These are phyloP conservation scores for Leucoraja ocellata DNA, from an alignment of 2,797 vertebrate genomes.

Conservation along the genomic window DNA sequence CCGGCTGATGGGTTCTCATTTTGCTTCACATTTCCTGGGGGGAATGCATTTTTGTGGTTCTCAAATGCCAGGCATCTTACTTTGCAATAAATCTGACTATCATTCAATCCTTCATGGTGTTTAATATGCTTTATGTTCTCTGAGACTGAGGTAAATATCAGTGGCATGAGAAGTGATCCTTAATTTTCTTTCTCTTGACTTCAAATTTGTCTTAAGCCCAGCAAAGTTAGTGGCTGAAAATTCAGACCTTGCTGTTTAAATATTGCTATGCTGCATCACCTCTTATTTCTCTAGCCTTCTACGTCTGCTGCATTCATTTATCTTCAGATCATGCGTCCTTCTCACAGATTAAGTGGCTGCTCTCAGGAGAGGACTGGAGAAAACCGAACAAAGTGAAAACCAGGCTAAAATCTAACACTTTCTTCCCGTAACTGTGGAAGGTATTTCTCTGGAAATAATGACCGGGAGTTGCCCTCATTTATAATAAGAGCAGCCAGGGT, in stretches of 20 bases:
- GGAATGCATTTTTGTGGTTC: conserved; percentile 3
- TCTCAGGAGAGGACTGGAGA: not conserved
- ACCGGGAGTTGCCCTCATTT: not conserved
- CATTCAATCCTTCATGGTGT: conserved; percentile 22
- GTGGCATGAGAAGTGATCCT: conserved; percentile 19
- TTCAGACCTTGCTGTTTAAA: not conserved
- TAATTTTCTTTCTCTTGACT: conserved; percentile 18
- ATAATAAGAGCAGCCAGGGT: not conserved
- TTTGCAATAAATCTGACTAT: conserved; percentile 2
- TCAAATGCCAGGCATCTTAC: not conserved
- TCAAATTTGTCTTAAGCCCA: not conserved
- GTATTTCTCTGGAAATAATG: not conserved
- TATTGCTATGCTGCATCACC: too few species aligned
- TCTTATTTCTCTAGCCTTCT: not conserved
- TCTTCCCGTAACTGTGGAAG: not conserved
- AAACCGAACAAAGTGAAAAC: not conserved
- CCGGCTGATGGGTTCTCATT: not conserved
- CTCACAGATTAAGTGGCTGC: not conserved
- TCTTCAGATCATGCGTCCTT: not conserved
- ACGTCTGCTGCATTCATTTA: not conserved
- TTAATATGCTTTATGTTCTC: conserved; percentile 7
- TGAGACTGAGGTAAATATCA: conserved; percentile 16
- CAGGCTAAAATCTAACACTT: not conserved
- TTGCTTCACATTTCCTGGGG: not conserved
- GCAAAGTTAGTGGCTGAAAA: not conserved